Evolutionary conservation across 2,888 invertebrate genomes (phyloP), one percentile per base, ranked within the genome.

Genomic region (Conchocele bisecta): DNA sequence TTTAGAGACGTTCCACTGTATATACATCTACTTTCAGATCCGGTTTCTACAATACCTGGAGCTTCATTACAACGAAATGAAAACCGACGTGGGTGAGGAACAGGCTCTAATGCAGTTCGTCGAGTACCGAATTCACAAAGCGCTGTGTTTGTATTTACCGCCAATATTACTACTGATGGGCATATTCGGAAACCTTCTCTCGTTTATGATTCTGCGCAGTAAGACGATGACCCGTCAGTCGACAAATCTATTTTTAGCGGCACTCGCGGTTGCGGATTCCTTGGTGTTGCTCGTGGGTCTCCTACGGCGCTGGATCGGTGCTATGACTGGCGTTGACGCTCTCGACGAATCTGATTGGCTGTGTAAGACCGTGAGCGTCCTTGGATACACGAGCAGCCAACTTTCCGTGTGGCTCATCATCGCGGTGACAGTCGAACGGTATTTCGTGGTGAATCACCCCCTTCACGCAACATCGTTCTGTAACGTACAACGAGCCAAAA

Each of bases 351-450:
- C 86, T 1, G 69, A 82, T 44, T 86, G 84, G 84, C 57, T 86
- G 37, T 90, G 90, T 69, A 90, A 89, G 67, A 57, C 83, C 24
- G 80, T 84, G 7, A 79, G 81, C n/a, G 71, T 87, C 3, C 60
- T 89, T 26, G 86, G 84, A 1, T 89, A 88, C 54, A 83, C 86
- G 54, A 81, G 83, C 54, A 89, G 89, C 61, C 89, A 89, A 51
- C 82, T 87, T 50, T 88, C 88, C 5, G 90, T 89, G 3, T 90
- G 89, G 89, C 74, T 90, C 13, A 89, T 90, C 51, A 86, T 90
- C 13, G 89, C 89, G 0, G 86, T 90, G 5, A 90, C 90, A 0
- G 82, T 88, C 20, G 90, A 90, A 65, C 70, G 90, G 11, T 89
- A 86, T 58, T 86, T 89, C 24, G 89, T 88, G n/a, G 90, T 90